Evolutionary conservation across 2,888 invertebrate species (phyloP).

Genomic region (Pseudococcus jackbeardsleyi): DNA sequence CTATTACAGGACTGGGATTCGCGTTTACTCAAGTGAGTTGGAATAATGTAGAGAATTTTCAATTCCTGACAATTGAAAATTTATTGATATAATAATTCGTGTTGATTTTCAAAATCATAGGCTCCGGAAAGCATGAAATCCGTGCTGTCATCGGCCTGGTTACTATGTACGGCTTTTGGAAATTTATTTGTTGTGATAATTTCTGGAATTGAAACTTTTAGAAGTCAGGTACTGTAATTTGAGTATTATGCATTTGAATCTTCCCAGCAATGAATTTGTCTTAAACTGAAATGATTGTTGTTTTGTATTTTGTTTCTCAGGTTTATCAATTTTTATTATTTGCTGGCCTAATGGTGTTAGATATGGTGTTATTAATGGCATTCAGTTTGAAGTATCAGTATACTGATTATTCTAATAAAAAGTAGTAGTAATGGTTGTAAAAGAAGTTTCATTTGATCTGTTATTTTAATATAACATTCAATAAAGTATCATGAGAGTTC

Average conservation of each 20-base stretch:
- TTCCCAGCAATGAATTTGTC: no score
- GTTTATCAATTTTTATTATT: conserved; percentile 89
- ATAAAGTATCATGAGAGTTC: no score
- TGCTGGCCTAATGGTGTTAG: conserved; percentile 85
- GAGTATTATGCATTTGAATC: no score
- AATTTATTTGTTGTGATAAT: conserved; percentile 93
- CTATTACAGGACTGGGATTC: conserved; percentile 95
- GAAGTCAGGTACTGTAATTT: conserved; percentile 54
- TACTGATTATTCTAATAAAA: conserved; percentile 68
- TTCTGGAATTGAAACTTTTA: conserved; percentile 73
- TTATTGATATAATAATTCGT: neutral
- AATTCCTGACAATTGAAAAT: neutral
- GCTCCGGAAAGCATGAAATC: conserved; percentile 95
- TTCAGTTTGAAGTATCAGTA: conserved; percentile 88
- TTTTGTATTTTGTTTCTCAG: conserved; percentile 73
- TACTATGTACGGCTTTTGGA: conserved; percentile 93
- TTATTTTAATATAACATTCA: no score
- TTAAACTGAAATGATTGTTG: no score
- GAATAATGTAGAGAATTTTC: neutral
- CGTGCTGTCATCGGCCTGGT: conserved; percentile 91
- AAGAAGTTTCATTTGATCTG: no score
- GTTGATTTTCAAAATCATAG: conserved; percentile 69
- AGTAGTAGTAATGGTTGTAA: no score
- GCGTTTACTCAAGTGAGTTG: conserved; percentile 83
- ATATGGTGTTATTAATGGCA: conserved; percentile 84